A percentile compares a stretch with the other conserved stretches of the same genome.
phyloP scores from a whole-genome alignment of 2,797 vertebrate genomes.

The Eleutherodactylus coqui region DNA sequence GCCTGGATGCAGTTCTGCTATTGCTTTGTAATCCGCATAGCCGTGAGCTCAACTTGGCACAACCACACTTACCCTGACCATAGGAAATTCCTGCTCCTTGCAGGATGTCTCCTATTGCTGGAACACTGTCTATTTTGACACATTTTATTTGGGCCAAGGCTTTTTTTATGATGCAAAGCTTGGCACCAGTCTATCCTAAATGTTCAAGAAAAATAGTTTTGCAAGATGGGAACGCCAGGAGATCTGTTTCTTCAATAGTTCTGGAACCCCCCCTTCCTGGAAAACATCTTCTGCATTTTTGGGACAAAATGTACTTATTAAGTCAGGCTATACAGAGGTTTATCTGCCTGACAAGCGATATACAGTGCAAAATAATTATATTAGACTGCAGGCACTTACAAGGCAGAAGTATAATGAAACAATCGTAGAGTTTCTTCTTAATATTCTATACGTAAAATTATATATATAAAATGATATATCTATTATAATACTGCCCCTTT shows the following conservation, averaged over 20 bases:
- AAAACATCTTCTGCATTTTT: not conserved
- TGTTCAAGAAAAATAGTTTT: conserved; percentile 54
- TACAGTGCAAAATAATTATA: too few species aligned
- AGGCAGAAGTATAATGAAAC: not conserved
- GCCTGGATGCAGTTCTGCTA: conserved; percentile 51
- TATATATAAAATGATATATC: too few species aligned
- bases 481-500: not conserved
- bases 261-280: not conserved
- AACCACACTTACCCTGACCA: conserved; percentile 3
- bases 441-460: not conserved
- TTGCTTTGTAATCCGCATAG: conserved; percentile 38
- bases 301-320: conserved; percentile 35
- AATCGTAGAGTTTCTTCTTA: not conserved
- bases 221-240: conserved; percentile 38
- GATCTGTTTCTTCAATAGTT: conserved; percentile 44
- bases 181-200: conserved; percentile 37
- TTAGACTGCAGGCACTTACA: not conserved
- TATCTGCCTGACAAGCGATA: not conserved
- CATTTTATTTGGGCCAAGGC: conserved; percentile 51
- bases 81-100: conserved; percentile 60
- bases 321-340: too few species aligned
- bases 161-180: conserved; percentile 59
- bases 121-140: conserved; percentile 60
- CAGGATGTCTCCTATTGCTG: conserved; percentile 60
- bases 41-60: conserved; percentile 61